Conservation (phyloP, 2,113 vertebrate species). For the Poeciliopsis turrubarensis region DNA sequence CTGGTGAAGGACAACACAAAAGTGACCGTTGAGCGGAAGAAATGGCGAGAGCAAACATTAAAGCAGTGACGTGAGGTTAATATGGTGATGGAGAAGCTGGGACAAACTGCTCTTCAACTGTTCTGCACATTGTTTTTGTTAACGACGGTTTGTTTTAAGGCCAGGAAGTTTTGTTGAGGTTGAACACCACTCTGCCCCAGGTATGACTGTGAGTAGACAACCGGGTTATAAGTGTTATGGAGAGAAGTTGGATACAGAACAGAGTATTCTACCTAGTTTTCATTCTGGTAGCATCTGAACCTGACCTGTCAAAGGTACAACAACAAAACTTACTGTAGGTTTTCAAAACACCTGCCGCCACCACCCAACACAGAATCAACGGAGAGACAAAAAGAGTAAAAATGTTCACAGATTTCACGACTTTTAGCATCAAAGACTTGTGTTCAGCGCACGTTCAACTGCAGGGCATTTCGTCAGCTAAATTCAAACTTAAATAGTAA, state of each 20-base stretch:
- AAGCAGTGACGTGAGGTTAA: conserved; percentile 42
- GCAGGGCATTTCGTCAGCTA: neutral
- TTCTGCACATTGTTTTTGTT: conserved; percentile 3
- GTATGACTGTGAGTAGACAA: conserved; percentile 35
- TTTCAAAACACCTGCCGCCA: conserved; percentile 1
- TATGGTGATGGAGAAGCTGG: conserved; percentile 43
- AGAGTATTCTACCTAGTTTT: conserved; percentile 75
- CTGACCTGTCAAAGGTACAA: conserved; percentile 78
- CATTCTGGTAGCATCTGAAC: conserved; percentile 72
- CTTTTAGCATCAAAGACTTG: neutral
- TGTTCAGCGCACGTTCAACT: neutral
- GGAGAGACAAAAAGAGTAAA: neutral
- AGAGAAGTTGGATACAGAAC: conserved; percentile 47
- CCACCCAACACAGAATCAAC: neutral
- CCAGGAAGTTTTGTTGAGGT: neutral
- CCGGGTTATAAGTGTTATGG: conserved; percentile 55
- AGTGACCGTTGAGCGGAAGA: conserved; percentile 18
- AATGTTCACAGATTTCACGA: neutral
- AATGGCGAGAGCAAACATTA: conserved; percentile 1
- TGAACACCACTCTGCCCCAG: conserved; percentile 51
- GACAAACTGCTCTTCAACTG: conserved; percentile 47
- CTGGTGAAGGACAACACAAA: conserved; percentile 56
- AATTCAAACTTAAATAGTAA: neutral
- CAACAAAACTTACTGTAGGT: conserved; percentile 62
- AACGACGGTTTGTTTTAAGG: conserved; percentile 2